phyloP scores from a whole-genome alignment of 2,113 vertebrate genomes.

The Hystrix cristata region DNA sequence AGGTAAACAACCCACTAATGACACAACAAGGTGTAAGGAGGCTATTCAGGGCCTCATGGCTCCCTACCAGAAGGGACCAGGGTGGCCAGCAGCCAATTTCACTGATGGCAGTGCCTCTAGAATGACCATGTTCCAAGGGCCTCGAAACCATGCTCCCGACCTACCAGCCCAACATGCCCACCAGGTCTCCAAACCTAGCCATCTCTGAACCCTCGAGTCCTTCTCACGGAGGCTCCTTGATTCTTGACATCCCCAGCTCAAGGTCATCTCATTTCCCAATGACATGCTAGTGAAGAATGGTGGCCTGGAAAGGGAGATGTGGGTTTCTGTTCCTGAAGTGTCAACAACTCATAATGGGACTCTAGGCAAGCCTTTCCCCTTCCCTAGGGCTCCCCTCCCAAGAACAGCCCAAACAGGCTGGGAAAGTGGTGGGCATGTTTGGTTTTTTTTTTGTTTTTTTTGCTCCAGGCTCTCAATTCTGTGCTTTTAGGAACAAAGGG shows the following conservation, averaged over 20 bases:
- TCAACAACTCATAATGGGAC: not conserved
- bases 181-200: not conserved
- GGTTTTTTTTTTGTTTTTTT: not conserved
- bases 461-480: not conserved
- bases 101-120: not conserved
- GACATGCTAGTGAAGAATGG: slow-evolving; percentile 1
- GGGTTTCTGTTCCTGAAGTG: not conserved
- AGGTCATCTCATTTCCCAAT: slow-evolving; percentile 64
- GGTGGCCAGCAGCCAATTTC: not conserved
- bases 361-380: not conserved
- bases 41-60: not conserved
- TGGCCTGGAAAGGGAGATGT: not conserved
- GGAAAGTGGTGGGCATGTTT: too few species aligned
- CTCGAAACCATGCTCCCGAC: not conserved
- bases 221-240: not conserved
- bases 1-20: not conserved
- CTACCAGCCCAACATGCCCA: not conserved
- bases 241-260: slow-evolving; percentile 33
- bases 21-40: not conserved
- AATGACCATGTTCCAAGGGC: not conserved
- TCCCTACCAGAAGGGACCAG: not conserved
- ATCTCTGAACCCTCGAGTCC: not conserved
- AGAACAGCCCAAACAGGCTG: not conserved
- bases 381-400: not conserved
- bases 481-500: not conserved